Evolutionary conservation across 2,113 vertebrate genomes (phyloP).

Genomic region (Trinectes maculatus): DNA sequence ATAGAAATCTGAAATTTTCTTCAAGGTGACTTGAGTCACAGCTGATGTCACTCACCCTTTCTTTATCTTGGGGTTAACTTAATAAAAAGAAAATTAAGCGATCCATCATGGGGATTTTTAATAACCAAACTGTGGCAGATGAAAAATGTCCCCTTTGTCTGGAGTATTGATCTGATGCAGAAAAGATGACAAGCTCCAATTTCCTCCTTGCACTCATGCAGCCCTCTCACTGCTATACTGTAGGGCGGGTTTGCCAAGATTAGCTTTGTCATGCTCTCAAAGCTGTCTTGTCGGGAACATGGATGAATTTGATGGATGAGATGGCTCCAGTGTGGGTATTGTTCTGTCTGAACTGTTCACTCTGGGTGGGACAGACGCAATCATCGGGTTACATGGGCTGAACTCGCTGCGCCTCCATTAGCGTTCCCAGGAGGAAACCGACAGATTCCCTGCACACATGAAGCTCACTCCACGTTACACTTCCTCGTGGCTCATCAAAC

Average conservation of each 20-base stretch:
- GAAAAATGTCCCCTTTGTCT: not conserved
- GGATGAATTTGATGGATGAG: conserved; percentile 25
- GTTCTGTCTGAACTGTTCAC: conserved; percentile 17
- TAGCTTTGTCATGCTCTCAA: conserved; percentile 11
- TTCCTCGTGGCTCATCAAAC: not conserved
- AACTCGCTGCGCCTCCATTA: conserved; percentile 34
- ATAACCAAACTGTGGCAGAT: conserved; percentile 14
- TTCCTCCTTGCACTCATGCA: not conserved
- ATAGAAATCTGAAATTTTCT: conserved; percentile 2
- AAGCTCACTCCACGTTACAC: not conserved
- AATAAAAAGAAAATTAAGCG: not conserved
- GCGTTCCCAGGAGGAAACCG: conserved; percentile 20
- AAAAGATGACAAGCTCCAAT: not conserved
- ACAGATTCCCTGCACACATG: conserved; percentile 5
- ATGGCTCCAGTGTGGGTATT: not conserved
- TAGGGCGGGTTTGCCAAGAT: not conserved
- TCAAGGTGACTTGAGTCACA: conserved; percentile 46
- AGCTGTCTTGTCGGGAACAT: conserved; percentile 21
- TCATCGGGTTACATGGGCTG: conserved; percentile 28
- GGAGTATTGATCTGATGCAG: conserved; percentile 4
- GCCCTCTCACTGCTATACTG: not conserved
- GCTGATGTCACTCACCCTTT: not conserved
- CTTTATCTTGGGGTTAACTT: not conserved
- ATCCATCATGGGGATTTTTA: conserved; percentile 13
- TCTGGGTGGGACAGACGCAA: conserved; percentile 10